Evolutionary conservation across 2,113 vertebrate species (phyloP).

Genomic region (Nanger granti): DNA sequence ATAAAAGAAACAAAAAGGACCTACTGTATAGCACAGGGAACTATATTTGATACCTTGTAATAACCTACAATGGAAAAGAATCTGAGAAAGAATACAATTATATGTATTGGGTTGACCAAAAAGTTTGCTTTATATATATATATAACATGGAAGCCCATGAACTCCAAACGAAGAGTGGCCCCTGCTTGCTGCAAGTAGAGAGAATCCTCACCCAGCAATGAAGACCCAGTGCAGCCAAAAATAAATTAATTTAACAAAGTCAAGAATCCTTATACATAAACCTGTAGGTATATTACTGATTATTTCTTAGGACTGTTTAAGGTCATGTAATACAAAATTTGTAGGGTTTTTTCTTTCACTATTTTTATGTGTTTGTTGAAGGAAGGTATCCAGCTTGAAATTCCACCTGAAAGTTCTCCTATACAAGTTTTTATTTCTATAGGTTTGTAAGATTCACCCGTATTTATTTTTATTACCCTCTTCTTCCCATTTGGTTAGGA

Average conservation of each 20-base stretch:
- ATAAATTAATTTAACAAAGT: not conserved
- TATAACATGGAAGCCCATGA: not conserved
- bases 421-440: not conserved
- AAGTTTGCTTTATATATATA: not conserved
- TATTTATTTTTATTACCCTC: not conserved
- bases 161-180: not conserved
- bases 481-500: not conserved
- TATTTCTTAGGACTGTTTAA: not conserved
- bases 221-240: not conserved
- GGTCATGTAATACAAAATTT: not conserved
- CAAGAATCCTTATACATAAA: not conserved
- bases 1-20: not conserved
- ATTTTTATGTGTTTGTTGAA: conserved; percentile 9
- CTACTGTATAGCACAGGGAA: not conserved
- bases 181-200: not conserved
- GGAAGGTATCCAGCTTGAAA: not conserved
- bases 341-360: not conserved
- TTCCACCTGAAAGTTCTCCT: not conserved
- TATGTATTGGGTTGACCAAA: not conserved
- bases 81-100: not conserved
- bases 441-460: not conserved
- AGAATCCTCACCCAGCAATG: not conserved
- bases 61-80: not conserved
- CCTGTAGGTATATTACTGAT: not conserved
- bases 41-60: not conserved